Conservation (phyloP, 1,140 invertebrate genomes). For the Oncopeltus fasciatus region DNA sequence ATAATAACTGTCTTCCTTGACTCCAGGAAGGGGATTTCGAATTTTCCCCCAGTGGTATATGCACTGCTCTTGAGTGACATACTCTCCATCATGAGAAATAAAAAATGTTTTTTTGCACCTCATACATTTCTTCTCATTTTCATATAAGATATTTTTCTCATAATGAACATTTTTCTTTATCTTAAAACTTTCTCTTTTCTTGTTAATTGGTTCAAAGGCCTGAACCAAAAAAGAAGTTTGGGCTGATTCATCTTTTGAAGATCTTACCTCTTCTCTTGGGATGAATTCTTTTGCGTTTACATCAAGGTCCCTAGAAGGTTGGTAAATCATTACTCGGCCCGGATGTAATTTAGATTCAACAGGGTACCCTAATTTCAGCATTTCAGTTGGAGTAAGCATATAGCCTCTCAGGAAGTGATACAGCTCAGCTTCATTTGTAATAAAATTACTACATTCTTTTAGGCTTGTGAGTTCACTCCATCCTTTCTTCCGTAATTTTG, state of each 20-base stretch:
- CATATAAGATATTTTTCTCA: too few species aligned
- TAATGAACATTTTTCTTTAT: background rate
- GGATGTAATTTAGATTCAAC: conserved; percentile 41
- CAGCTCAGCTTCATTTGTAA: conserved; percentile 31
- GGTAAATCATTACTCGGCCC: conserved; percentile 45
- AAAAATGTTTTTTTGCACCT: conserved; percentile 57
- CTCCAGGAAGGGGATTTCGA: conserved; percentile 17
- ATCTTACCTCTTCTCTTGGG: too few species aligned
- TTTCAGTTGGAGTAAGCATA: conserved; percentile 43
- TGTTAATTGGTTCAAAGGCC: conserved; percentile 30
- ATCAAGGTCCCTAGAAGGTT: conserved; percentile 35
- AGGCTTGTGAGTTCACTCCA: background rate
- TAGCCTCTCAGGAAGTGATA: conserved; percentile 39
- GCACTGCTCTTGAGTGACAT: conserved; percentile 52
- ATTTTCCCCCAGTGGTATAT: conserved; percentile 67
- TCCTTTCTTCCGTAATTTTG: conserved; percentile 15
- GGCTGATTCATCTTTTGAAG: conserved; percentile 20
- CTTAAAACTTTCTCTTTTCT: conserved; percentile 25
- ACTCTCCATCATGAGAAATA: conserved; percentile 45
- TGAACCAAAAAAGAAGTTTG: conserved; percentile 28
- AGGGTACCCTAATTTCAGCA: conserved; percentile 58
- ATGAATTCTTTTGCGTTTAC: conserved; percentile 50
- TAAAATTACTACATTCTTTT: conserved; percentile 27
- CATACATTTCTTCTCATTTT: conserved; percentile 50
- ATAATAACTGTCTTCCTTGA: conserved; percentile 24